phyloP scores from a whole-genome alignment of 1,140 invertebrate genomes.

The Drosophila auraria region DNA sequence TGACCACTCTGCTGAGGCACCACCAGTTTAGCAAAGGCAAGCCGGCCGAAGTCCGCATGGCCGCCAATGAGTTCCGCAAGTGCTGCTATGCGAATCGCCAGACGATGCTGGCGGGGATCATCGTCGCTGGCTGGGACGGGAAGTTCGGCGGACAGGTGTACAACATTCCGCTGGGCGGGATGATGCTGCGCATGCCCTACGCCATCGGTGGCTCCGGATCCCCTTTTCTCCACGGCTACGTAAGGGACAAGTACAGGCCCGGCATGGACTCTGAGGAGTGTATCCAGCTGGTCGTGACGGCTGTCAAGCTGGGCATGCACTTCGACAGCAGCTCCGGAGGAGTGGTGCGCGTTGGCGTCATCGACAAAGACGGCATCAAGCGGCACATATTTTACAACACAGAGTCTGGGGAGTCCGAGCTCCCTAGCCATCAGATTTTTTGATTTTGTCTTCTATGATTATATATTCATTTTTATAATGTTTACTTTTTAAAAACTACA shows the following conservation, averaged over 20 bases:
- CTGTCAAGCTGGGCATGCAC: slow-evolving; percentile 95
- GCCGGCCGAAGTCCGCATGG: slow-evolving; percentile 93
- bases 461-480: too few species aligned
- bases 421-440: slow-evolving; percentile 14
- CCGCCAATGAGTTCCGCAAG: slow-evolving; percentile 96
- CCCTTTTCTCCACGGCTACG: slow-evolving; percentile 97
- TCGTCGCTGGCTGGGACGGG: slow-evolving; percentile 97
- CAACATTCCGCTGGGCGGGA: slow-evolving; percentile 95
- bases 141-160: slow-evolving; percentile 95
- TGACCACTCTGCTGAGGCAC: slow-evolving; percentile 90
- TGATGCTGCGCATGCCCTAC: slow-evolving; percentile 94
- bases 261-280: slow-evolving; percentile 95
- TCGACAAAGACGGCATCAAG: slow-evolving; percentile 94
- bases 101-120: slow-evolving; percentile 95
- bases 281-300: slow-evolving; percentile 92
- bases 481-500: too few species aligned
- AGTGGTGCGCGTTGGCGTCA: slow-evolving; percentile 94
- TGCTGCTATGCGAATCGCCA: slow-evolving; percentile 98
- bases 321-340: slow-evolving; percentile 98
- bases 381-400: slow-evolving; percentile 88
- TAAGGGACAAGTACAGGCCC: slow-evolving; percentile 94
- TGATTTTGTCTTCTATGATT: too few species aligned
- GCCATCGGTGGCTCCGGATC: slow-evolving; percentile 98
- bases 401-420: slow-evolving; percentile 42
- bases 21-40: slow-evolving; percentile 92